phyloP scores from a whole-genome alignment of 2,888 invertebrate species.

The Busseola fusca region DNA sequence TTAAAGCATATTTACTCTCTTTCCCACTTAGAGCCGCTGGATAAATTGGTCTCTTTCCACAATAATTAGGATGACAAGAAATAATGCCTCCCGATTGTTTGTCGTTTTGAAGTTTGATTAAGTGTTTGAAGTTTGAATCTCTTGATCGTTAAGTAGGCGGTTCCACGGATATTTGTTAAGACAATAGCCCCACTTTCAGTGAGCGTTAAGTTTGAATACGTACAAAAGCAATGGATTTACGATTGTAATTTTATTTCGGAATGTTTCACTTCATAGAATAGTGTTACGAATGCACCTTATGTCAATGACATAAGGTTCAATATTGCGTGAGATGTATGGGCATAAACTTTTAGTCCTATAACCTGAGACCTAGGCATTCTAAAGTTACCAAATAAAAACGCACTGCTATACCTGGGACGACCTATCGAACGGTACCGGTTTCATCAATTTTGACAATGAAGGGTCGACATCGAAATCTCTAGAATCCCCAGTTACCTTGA shows the following conservation, averaged over 20 bases:
- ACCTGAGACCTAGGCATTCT: no score
- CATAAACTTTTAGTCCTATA: no score
- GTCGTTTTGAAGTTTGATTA: constrained; percentile 65
- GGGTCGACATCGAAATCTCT: no score
- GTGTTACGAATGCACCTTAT: no score
- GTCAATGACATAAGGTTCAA: no score
- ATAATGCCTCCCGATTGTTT: constrained; percentile 65
- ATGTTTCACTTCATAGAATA: not conserved
- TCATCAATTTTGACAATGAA: no score
- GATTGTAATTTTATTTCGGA: constrained; percentile 9
- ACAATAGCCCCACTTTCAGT: constrained; percentile 35
- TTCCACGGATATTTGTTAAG: constrained; percentile 41
- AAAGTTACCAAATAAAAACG: no score
- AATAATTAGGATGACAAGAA: constrained; percentile 67
- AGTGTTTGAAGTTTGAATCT: constrained; percentile 60
- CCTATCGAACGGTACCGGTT: no score
- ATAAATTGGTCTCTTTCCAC: constrained; percentile 54
- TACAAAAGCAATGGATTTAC: constrained; percentile 24
- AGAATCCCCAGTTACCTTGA: no score
- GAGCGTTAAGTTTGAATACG: constrained; percentile 11
- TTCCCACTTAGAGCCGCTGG: constrained; percentile 22
- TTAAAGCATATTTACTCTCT: constrained; percentile 56
- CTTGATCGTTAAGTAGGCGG: constrained; percentile 56
- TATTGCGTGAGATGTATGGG: no score
- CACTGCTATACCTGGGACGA: no score